Evolutionary conservation across 1,140 invertebrate species (phyloP), one percentile per base, ranked within the genome.

Genomic region (Coboldia fuscipes): DNA sequence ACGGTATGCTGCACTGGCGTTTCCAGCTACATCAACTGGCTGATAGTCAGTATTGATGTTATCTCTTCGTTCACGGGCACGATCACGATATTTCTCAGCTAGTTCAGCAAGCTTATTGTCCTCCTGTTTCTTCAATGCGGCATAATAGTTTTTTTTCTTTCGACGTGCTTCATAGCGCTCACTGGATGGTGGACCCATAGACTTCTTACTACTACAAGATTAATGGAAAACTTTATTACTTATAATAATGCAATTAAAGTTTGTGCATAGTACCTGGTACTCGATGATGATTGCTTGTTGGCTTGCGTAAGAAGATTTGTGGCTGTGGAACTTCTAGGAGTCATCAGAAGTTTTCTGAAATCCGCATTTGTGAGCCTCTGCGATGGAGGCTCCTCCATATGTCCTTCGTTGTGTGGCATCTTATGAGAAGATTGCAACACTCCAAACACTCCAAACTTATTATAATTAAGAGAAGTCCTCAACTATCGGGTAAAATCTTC

Each of bases 341-440:
- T 97, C 82, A 94, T 94, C 36, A 97, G 58, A 10, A 97, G 56
- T 49, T 92, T 92, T 18, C 92, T 70, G 48, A 97, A 97, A 56
- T 97, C 92, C 51, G 90, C 90, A 65, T 97, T 97, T 7, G 89
- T 96, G 33, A 97, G 58, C 27, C 78, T 67, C 58, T 58, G 76
- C 45, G 63, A 80, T 41, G 53, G 63, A n/a, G 30, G 22, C 3
- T 36, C 35, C 12, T 36, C 35, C 28, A 36, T 31, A 22, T 27
- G 34, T 12, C 62, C 54, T 30, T 63, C 63, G 51, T 62, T 67
- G 18, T 68, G 69, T 52, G 71, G 68, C 35, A 71, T 63, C 45
- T 71, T 71, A 43, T 71, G 70, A 33, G 71, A 68, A 16, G 68
- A 67, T 29, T 68, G 68, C 24, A 68, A 68, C 35, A 66, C 65